Evolutionary conservation across 2,797 vertebrate species (phyloP).

Genomic region (Crypturellus tataupa): DNA sequence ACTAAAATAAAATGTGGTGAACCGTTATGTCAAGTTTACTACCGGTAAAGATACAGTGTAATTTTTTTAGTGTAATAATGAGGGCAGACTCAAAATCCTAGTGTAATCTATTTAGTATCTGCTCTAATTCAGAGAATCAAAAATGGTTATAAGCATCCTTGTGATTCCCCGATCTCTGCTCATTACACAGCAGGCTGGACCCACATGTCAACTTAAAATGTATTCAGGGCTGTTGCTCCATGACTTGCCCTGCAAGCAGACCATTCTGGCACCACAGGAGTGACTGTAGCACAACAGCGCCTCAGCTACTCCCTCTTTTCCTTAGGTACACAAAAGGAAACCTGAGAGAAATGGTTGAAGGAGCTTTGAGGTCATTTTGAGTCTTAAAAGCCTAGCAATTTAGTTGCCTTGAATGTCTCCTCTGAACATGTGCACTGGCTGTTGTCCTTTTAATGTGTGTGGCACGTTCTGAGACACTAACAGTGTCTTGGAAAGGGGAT

Average conservation of each 20-base stretch:
- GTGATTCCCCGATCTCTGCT: constrained; percentile 52
- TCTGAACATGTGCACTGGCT: neutral
- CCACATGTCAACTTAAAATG: constrained; percentile 47
- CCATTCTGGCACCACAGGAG: neutral
- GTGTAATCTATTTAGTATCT: constrained; percentile 36
- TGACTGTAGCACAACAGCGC: neutral
- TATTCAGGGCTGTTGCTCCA: neutral
- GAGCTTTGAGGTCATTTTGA: constrained; percentile 20
- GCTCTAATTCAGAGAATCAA: constrained; percentile 29
- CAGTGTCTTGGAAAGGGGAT: neutral
- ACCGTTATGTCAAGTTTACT: neutral
- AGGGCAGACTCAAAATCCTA: constrained; percentile 10
- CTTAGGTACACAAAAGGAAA: neutral
- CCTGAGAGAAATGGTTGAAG: neutral
- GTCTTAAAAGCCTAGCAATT: constrained; percentile 11
- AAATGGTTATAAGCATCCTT: constrained; percentile 27
- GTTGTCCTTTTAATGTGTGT: neutral
- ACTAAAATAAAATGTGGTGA: neutral
- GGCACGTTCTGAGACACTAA: neutral
- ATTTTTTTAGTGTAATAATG: constrained; percentile 46
- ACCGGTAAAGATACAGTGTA: constrained; percentile 18
- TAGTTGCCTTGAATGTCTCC: neutral
- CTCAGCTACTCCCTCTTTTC: neutral
- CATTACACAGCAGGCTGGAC: constrained; percentile 65
- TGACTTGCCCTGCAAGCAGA: constrained; percentile 5